Conservation (phyloP, 2,888 invertebrate species). For the Spatulosminthurus flaviceps region DNA sequence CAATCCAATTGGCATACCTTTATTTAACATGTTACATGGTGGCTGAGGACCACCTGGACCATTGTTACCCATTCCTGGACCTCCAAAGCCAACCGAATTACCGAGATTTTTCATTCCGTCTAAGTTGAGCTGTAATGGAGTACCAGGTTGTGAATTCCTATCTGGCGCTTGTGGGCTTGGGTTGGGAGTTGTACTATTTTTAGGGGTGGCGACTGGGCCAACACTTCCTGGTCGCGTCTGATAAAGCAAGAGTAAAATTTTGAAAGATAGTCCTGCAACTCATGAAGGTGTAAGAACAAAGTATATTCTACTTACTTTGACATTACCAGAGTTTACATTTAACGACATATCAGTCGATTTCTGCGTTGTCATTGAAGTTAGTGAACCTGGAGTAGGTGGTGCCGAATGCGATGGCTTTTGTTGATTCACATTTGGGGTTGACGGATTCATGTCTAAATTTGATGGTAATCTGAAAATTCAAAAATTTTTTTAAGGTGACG, state of each 20-base stretch:
- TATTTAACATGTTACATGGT: slow-evolving; percentile 62
- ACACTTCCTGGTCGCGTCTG: slow-evolving; percentile 63
- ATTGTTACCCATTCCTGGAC: slow-evolving; percentile 45
- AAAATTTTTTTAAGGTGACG: slow-evolving; percentile 18
- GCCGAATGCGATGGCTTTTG: slow-evolving; percentile 65
- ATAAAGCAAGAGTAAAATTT: too few species aligned
- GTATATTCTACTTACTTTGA: slow-evolving; percentile 54
- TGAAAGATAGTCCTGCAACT: too few species aligned
- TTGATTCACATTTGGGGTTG: slow-evolving; percentile 64
- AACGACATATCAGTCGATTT: slow-evolving; percentile 58
- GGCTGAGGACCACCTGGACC: slow-evolving; percentile 49
- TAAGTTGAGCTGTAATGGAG: slow-evolving; percentile 63
- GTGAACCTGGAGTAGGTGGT: slow-evolving; percentile 69
- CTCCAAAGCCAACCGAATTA: slow-evolving; percentile 39
- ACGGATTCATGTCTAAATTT: slow-evolving; percentile 65
- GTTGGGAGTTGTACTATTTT: slow-evolving; percentile 63
- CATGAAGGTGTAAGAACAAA: too few species aligned
- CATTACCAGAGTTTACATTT: slow-evolving; percentile 55
- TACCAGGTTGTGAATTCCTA: slow-evolving; percentile 63
- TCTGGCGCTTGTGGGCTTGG: slow-evolving; percentile 63
- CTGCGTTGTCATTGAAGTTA: slow-evolving; percentile 66
- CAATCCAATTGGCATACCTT: slow-evolving; percentile 60
- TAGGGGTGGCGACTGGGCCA: slow-evolving; percentile 63
- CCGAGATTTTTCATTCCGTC: slow-evolving; percentile 61
- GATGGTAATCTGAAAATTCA: slow-evolving; percentile 62